These are phyloP conservation scores for Yponomeuta cagnagella DNA, from an alignment of 2,888 invertebrate species.

Conservation along the genomic window DNA sequence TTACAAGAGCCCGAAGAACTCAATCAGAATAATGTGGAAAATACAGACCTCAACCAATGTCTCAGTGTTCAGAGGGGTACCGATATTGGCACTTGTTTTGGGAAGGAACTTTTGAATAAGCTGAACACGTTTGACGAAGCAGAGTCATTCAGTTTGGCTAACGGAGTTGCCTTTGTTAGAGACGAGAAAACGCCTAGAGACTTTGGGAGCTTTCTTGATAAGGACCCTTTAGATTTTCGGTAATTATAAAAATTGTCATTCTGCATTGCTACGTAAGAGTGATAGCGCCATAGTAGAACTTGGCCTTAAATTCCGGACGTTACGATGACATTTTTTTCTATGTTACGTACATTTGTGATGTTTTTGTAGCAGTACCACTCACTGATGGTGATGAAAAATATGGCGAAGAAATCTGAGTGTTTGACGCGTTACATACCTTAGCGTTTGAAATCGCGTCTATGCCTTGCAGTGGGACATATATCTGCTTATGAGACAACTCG, in stretches of 20 bases:
- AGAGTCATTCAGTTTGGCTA: slow-evolving; percentile 80
- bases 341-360: too few relatives aligned
- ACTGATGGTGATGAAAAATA: too few relatives aligned
- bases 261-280: not conserved
- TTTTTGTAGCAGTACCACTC: too few relatives aligned
- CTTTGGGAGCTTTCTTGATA: slow-evolving; percentile 80
- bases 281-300: too few relatives aligned
- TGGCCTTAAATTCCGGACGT: too few relatives aligned
- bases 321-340: too few relatives aligned
- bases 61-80: slow-evolving; percentile 52
- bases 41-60: slow-evolving; percentile 58
- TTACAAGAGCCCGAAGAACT: slow-evolving; percentile 55
- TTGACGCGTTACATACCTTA: too few relatives aligned
- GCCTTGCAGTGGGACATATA: too few relatives aligned
- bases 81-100: slow-evolving; percentile 79
- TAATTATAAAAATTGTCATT: slow-evolving; percentile 37
- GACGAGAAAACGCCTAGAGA: slow-evolving; percentile 80
- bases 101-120: slow-evolving; percentile 80
- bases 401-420: too few relatives aligned
- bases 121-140: slow-evolving; percentile 79
- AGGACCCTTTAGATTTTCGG: slow-evolving; percentile 84
- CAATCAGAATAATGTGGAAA: slow-evolving; percentile 47
- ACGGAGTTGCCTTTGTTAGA: slow-evolving; percentile 78
- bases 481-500: too few relatives aligned
- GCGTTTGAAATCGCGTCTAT: too few relatives aligned